Percentiles rank a stretch among this genome's conserved stretches.
Conservation (phyloP, 2,113 vertebrate genomes). For the Plectropomus leopardus region DNA sequence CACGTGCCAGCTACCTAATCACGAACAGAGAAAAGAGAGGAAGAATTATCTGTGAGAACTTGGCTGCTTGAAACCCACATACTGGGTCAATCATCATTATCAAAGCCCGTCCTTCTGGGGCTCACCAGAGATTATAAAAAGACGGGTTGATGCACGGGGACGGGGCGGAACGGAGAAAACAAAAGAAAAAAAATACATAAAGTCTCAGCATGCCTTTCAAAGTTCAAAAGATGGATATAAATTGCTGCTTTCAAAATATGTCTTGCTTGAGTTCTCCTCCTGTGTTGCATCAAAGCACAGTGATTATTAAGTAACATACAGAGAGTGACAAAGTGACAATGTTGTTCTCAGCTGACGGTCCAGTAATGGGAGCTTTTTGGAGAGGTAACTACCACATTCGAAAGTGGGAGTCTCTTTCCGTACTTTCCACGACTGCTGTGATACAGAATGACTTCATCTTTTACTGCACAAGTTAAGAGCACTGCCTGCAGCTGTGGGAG, state of each 20-base stretch:
- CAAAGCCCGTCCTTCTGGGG: slow-evolving; percentile 44
- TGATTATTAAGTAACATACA: slow-evolving; percentile 44
- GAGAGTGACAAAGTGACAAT: slow-evolving; percentile 48
- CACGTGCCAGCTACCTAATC: slow-evolving; percentile 60
- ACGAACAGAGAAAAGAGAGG: slow-evolving; percentile 28
- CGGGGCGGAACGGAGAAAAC: slow-evolving; percentile 23
- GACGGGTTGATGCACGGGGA: slow-evolving; percentile 29
- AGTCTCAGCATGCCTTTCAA: slow-evolving; percentile 19
- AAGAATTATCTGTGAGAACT: slow-evolving; percentile 51
- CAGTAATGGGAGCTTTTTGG: slow-evolving; percentile 28
- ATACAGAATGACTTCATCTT: slow-evolving; percentile 27
- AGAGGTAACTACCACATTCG: slow-evolving; percentile 12
- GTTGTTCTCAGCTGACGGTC: slow-evolving; percentile 30
- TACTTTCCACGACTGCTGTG: slow-evolving; percentile 24
- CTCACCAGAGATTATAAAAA: slow-evolving; percentile 45
- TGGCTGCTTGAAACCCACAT: slow-evolving; percentile 50
- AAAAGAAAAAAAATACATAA: slow-evolving; percentile 23
- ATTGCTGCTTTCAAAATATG: slow-evolving; percentile 52
- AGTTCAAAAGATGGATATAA: slow-evolving; percentile 54
- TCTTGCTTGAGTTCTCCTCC: slow-evolving; percentile 24
- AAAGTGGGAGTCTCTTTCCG: not conserved
- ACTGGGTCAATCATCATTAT: slow-evolving; percentile 61
- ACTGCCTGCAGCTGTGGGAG: slow-evolving; percentile 33
- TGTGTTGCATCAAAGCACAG: slow-evolving; percentile 43
- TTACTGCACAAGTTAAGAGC: slow-evolving; percentile 9